Conservation (phyloP, 2,888 invertebrate genomes). For the Luperina testacea region DNA sequence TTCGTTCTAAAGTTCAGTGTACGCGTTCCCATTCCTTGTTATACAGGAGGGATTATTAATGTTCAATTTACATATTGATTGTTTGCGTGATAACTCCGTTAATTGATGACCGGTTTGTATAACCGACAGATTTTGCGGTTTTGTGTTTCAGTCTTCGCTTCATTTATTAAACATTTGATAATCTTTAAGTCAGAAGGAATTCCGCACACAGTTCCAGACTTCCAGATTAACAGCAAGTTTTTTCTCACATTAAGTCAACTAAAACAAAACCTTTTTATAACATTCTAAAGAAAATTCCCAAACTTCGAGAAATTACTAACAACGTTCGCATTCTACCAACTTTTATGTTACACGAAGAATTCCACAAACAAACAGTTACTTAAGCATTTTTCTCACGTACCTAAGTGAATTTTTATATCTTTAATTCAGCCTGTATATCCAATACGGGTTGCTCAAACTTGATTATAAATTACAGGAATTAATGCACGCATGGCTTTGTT, state of each 20-base stretch:
- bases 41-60: conserved; percentile 35
- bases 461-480: conserved; percentile 75
- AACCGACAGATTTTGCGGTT: background rate
- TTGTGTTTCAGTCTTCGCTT: background rate
- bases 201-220: background rate
- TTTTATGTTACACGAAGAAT: conserved; percentile 42
- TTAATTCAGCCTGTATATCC: conserved; percentile 61
- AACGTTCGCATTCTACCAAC: conserved; percentile 43
- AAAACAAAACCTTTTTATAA: conserved; percentile 6
- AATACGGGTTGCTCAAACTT: conserved; percentile 61
- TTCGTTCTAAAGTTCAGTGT: background rate
- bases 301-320: conserved; percentile 44
- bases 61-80: conserved; percentile 11
- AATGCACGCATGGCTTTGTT: conserved; percentile 73
- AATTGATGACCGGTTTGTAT: background rate
- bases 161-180: background rate
- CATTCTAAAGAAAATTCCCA: conserved; percentile 36
- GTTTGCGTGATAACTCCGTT: background rate
- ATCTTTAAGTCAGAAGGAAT: background rate
- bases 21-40: conserved; percentile 18
- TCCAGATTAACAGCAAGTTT: conserved; percentile 9
- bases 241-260: conserved; percentile 23
- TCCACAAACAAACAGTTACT: conserved; percentile 52
- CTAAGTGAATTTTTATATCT: conserved; percentile 60
- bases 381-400: conserved; percentile 61